Conservation (phyloP, 2,888 invertebrate genomes). For the Amphipoea lucens region DNA sequence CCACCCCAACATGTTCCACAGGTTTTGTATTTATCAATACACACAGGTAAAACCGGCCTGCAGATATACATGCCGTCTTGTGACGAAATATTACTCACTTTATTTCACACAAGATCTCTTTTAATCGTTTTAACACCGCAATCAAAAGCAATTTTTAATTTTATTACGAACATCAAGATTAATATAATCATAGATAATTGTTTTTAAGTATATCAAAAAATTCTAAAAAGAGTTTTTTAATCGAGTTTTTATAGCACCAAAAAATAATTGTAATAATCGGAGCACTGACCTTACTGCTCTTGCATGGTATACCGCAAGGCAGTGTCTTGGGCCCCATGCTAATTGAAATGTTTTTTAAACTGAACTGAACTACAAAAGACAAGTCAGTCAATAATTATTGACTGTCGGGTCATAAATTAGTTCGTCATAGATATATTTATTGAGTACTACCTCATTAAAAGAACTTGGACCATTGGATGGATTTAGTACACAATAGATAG, state of each 20-base stretch:
- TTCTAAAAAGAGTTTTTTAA: background rate
- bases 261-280: conserved; percentile 11
- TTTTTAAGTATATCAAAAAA: conserved; percentile 5
- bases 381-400: background rate
- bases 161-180: conserved; percentile 14
- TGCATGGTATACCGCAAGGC: conserved; percentile 4
- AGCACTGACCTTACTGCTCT: conserved; percentile 2
- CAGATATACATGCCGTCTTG: conserved; percentile 25
- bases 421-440: conserved; percentile 23
- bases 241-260: conserved; percentile 6
- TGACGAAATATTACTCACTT: conserved; percentile 57
- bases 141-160: background rate
- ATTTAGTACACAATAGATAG: conserved; percentile 7
- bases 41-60: conserved; percentile 53
- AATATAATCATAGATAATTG: conserved; percentile 14
- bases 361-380: background rate
- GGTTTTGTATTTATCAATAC: conserved; percentile 61
- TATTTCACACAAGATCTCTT: conserved; percentile 14
- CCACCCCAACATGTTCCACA: conserved; percentile 58
- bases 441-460: background rate
- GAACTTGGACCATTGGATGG: background rate
- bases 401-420: background rate
- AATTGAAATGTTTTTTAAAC: background rate
- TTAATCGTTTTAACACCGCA: conserved; percentile 3
- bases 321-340: conserved; percentile 4